Evolutionary conservation across 2,797 vertebrate genomes (phyloP).

Genomic region (Champsocephalus esox): DNA sequence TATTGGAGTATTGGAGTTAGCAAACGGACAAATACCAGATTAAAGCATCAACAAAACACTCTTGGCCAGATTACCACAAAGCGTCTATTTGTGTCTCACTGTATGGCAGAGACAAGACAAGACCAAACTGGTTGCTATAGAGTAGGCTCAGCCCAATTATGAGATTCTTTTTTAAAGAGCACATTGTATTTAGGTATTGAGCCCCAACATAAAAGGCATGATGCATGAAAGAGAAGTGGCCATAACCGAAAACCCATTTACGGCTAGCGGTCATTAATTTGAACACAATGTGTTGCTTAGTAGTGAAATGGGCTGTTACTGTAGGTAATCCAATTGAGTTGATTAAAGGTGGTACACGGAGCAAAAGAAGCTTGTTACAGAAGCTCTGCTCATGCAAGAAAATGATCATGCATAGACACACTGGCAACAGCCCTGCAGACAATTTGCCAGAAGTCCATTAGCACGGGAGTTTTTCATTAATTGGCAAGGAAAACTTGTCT

Average conservation of each 20-base stretch:
- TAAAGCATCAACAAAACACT: background rate
- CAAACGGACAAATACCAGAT: background rate
- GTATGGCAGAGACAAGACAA: background rate
- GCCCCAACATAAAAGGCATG: background rate
- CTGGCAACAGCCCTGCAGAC: slow-evolving; percentile 33
- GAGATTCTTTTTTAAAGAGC: background rate
- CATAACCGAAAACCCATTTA: background rate
- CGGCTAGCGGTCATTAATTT: background rate
- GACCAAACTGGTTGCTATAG: background rate
- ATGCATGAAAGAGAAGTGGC: background rate
- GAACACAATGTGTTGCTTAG: slow-evolving; percentile 1
- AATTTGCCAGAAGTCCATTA: slow-evolving; percentile 60
- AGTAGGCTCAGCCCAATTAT: background rate
- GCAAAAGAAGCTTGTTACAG: slow-evolving; percentile 45
- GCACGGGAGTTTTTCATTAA: slow-evolving; percentile 39
- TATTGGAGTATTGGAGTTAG: background rate
- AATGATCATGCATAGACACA: slow-evolving; percentile 32
- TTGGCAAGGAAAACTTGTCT: slow-evolving; percentile 43
- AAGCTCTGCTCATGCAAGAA: slow-evolving; percentile 1
- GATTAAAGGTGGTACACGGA: slow-evolving; percentile 21
- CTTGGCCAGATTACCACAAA: background rate
- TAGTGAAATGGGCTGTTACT: background rate
- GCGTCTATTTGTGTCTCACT: background rate
- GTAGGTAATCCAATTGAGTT: background rate
- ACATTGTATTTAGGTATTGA: background rate